Conservation (phyloP, 2,888 invertebrate species). For the Sarcophaga caerulescens region DNA sequence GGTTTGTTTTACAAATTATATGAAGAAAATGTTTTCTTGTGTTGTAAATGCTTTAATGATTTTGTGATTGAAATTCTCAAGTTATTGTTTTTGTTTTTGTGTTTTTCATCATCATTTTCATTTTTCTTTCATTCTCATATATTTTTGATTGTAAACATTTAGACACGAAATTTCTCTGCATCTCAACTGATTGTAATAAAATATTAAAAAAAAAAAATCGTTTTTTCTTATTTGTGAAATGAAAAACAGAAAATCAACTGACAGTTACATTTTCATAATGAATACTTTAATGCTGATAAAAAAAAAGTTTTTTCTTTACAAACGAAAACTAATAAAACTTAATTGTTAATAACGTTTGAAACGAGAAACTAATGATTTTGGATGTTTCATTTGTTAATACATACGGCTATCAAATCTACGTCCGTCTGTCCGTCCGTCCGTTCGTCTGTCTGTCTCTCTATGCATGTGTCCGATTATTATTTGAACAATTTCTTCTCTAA, state of each 20-base stretch:
- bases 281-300: not conserved
- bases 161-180: conserved; percentile 48
- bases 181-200: conserved; percentile 26
- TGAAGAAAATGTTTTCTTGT: not conserved
- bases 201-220: not conserved
- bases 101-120: not conserved
- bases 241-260: not conserved
- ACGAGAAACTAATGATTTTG: conserved; percentile 18
- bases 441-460: not conserved
- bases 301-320: too few relatives aligned
- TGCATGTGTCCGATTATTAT: conserved; percentile 13
- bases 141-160: conserved; percentile 43
- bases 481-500: conserved; percentile 28
- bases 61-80: conserved; percentile 53
- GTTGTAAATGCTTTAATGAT: conserved; percentile 47
- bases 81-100: not conserved
- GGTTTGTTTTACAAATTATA: conserved; percentile 12
- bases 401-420: not conserved
- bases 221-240: not conserved
- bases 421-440: not conserved
- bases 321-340: not conserved
- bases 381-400: conserved; percentile 1
- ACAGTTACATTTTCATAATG: conserved; percentile 24
- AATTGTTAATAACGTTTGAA: conserved; percentile 4
- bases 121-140: not conserved